Conservation (phyloP, 2,797 vertebrate species). For the Poeciliopsis infans region DNA sequence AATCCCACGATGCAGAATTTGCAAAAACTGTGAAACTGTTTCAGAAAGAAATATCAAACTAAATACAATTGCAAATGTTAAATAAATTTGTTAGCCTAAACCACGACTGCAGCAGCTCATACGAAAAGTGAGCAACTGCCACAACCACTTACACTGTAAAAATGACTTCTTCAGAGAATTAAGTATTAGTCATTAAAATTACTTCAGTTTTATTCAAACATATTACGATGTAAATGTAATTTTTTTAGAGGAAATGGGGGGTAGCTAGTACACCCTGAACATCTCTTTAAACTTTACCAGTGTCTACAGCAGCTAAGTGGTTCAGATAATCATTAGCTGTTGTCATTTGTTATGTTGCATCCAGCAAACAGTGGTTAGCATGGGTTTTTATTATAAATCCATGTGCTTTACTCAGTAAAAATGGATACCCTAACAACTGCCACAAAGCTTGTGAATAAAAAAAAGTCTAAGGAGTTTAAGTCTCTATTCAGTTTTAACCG, state of each 20-base stretch:
- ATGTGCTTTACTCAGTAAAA: background rate
- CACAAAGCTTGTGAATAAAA: background rate
- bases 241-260: fast-evolving
- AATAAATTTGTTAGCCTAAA: slow-evolving; percentile 41
- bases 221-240: background rate
- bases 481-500: background rate
- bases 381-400: background rate
- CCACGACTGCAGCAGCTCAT: slow-evolving; percentile 15
- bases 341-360: background rate
- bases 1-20: slow-evolving; percentile 51
- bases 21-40: slow-evolving; percentile 16
- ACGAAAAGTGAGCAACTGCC: slow-evolving; percentile 25
- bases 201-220: background rate
- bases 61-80: slow-evolving; percentile 49
- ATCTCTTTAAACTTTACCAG: background rate
- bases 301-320: background rate
- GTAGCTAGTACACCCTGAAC: background rate
- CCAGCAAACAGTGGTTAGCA: background rate
- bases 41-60: background rate
- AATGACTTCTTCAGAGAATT: background rate
- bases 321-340: background rate
- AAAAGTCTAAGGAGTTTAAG: background rate
- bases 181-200: background rate
- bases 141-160: slow-evolving; percentile 19
- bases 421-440: background rate